Evolutionary conservation across 2,797 vertebrate species (phyloP), one percentile per base, ranked within the genome.

Genomic region (Bufotes viridis): DNA sequence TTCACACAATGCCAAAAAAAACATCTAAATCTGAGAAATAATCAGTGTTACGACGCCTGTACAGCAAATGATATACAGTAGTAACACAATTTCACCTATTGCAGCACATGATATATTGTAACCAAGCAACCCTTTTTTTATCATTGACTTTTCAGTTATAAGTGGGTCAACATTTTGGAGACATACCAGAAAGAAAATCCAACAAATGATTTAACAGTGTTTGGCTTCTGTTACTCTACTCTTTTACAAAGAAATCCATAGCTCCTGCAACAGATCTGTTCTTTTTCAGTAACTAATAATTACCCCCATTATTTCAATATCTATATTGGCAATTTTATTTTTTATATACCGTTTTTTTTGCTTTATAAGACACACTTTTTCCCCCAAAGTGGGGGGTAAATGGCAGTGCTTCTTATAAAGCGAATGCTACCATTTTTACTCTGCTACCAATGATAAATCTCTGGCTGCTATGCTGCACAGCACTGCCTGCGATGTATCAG

Each of bases 11-110:
- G 81, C 80, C 80, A 82, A 82, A 65, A 29, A 82, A 87, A 78
- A 58, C 58, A 60, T 70, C 79, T 76, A 87, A 82, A 87, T 87
- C 80, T 87, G 26, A 82, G 82, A 85, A 75, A 87, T 82, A 87
- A 87, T 87, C 86, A 82, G 80, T 53, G 70, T 75, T 76, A 82
- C 13, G 34, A 20, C 58, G 76, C 82, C 70, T 67, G 70, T 65
- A 76, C 63, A 75, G 63, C 69, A 55, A 55, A 65, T 82, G 79
- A 87, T 87, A 87, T 82, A 87, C 70, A 76, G 42, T 24, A 63
- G 69, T 82, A 82, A 24, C 70, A 87, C 11, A 53, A 42, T 82
- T 55, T 29, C 76, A 76, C 78, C 63, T 80, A 70, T 79, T 86
- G 76, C 69, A 75, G 69, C 24, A 79, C 75, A 57, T 74, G 79